Evolutionary conservation across 2,888 invertebrate species (phyloP).

Genomic region (Willowsia nigromaculata): DNA sequence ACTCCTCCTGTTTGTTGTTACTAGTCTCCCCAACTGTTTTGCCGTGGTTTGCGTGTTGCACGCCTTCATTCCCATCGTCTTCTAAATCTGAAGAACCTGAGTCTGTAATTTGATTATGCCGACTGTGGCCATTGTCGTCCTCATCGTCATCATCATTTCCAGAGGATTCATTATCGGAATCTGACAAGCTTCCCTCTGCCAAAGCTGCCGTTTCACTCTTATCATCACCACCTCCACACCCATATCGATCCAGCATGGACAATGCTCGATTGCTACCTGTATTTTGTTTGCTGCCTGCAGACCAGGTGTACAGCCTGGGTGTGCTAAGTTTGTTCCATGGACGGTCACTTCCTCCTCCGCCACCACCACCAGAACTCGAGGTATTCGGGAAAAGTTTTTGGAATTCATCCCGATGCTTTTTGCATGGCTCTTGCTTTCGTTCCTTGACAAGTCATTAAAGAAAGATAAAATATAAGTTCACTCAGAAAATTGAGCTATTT

Average conservation of each 20-base stretch:
- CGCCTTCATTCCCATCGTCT: not conserved
- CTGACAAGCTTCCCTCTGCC: slow-evolving; percentile 77
- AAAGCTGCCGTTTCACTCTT: slow-evolving; percentile 78
- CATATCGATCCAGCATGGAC: slow-evolving; percentile 61
- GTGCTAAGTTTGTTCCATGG: slow-evolving; percentile 59
- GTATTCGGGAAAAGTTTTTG: slow-evolving; percentile 36
- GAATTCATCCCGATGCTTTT: slow-evolving; percentile 73
- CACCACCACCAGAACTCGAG: not conserved
- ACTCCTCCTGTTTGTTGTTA: not conserved
- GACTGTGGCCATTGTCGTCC: not conserved
- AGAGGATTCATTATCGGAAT: slow-evolving; percentile 75
- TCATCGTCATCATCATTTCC: slow-evolving; percentile 52
- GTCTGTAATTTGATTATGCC: not conserved
- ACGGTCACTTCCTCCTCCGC: not conserved
- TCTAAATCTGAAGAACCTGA: slow-evolving; percentile 33
- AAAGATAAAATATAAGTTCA: not conserved
- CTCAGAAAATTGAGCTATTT: not conserved
- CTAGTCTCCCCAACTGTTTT: not conserved
- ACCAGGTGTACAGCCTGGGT: slow-evolving; percentile 52
- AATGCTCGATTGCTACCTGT: not conserved
- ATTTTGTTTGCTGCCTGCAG: not conserved
- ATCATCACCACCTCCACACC: slow-evolving; percentile 58
- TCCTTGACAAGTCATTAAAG: slow-evolving; percentile 61
- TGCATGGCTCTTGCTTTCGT: slow-evolving; percentile 75
- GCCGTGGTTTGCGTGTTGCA: not conserved